A percentile compares a stretch with the other conserved stretches of the same genome.
Evolutionary conservation across 2,888 invertebrate species (phyloP).

Genomic region (Lagria hirta): DNA sequence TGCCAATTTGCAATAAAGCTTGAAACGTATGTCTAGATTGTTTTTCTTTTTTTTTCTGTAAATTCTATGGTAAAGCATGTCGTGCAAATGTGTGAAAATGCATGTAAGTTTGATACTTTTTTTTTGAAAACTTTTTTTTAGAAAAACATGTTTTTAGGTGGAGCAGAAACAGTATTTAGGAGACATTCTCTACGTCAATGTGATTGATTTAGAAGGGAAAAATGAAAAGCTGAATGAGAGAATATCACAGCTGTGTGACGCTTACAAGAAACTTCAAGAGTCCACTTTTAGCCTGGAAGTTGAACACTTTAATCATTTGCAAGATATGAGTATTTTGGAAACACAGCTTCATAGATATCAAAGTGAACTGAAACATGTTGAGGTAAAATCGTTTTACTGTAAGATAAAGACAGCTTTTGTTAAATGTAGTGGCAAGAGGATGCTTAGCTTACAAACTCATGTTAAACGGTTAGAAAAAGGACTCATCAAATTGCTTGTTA

Average conservation of each 20-base stretch:
- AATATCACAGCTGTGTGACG: background rate
- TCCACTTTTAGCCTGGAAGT: conserved; percentile 48
- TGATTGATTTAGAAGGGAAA: conserved; percentile 31
- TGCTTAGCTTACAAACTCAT: too few species aligned
- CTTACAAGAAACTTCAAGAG: conserved; percentile 41
- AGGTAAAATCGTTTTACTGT: conserved; percentile 45
- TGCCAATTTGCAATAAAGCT: too few species aligned
- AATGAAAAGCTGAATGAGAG: conserved; percentile 20
- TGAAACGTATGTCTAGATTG: too few species aligned
- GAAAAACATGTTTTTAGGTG: too few species aligned
- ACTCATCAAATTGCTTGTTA: too few species aligned
- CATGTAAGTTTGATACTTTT: too few species aligned
- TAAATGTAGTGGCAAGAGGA: too few species aligned
- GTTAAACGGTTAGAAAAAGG: too few species aligned
- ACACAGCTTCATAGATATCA: conserved; percentile 47
- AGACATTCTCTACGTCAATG: conserved; percentile 20
- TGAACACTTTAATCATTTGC: conserved; percentile 46
- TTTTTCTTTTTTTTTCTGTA: too few species aligned
- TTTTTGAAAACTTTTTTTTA: too few species aligned
- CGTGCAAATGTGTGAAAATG: too few species aligned
- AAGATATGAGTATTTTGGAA: conserved; percentile 48
- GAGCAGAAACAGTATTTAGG: conserved; percentile 12
- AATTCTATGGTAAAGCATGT: too few species aligned
- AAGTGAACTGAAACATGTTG: conserved; percentile 37
- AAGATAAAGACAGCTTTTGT: background rate